Conservation (phyloP, 2,888 invertebrate genomes). For the Phortica okadai region DNA sequence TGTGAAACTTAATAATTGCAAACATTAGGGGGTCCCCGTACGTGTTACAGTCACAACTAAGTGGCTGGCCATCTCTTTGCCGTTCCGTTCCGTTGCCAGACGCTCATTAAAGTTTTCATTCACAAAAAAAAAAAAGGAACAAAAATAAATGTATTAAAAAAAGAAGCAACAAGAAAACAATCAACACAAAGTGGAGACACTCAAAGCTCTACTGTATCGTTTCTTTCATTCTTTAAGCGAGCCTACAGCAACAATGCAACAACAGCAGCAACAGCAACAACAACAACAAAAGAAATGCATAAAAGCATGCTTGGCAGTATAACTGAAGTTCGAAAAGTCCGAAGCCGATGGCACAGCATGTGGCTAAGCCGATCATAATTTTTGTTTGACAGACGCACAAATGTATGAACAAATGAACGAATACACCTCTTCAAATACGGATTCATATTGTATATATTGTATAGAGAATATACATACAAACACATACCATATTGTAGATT, state of each 20-base stretch:
- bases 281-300: slow-evolving; percentile 19
- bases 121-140: slow-evolving; percentile 26
- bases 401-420: slow-evolving; percentile 70
- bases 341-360: slow-evolving; percentile 69
- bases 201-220: slow-evolving; percentile 67
- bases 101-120: slow-evolving; percentile 34
- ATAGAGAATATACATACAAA: neutral
- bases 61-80: neutral
- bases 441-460: neutral
- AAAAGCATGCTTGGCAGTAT: slow-evolving; percentile 12
- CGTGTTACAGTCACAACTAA: no score
- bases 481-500: neutral
- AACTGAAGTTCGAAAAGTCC: slow-evolving; percentile 30
- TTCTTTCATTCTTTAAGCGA: neutral
- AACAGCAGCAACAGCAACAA: slow-evolving; percentile 2
- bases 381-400: slow-evolving; percentile 74
- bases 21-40: slow-evolving; percentile 69
- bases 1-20: slow-evolving; percentile 76
- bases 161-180: slow-evolving; percentile 57
- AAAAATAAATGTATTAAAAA: neutral
- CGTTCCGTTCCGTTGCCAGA: neutral
- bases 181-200: slow-evolving; percentile 70
- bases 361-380: slow-evolving; percentile 76
- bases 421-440: slow-evolving; percentile 37
- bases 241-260: slow-evolving; percentile 10